Evolutionary conservation across 2,797 vertebrate species (phyloP), one percentile per base, ranked within the genome.

Genomic region (Chrysocyon brachyurus): DNA sequence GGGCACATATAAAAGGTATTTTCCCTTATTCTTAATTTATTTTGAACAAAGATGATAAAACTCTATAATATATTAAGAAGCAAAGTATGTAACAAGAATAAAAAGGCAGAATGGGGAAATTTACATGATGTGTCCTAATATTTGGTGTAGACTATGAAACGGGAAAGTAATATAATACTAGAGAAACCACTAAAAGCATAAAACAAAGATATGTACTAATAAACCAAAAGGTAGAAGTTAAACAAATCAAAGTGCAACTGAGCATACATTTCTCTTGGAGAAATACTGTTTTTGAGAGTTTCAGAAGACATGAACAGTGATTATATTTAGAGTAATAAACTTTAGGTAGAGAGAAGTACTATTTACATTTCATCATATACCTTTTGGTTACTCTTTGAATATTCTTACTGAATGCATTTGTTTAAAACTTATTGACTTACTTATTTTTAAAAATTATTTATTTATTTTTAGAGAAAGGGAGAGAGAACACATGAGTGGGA

Each of bases 341-440:
- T 63, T 26, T 75, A 61, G 16, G n/a, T 73, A 3, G 19, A 84
- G 17, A 84, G 66, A 87, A 15, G 0, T 78, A 63, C 16, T 64
- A 61, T 75, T 95, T 81, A 57, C 21, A 54, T 56, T 64, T 93
- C 22, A 31, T 75, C 57, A 22, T 56, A 28, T 87, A 92, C 28
- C 56, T 75, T 64, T 56, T n/a, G 54, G 24, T 26, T 87, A 56
- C 5, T 63, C 49, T 70, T 79, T 79, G 26, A 72, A 77, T 28
- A n/a, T 68, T 66, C n/a, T 81, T 92, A 81, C 21, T 57, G 5
- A 87, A 81, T 79, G 9, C 70, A 64, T 63, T 63, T 59, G 26
- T 72, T n/a, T 94, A 56, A 92, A 59, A 17, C 73, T 31, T 84
- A 83, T n/a, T 88, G 31, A 46, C 85, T 83, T 86, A 59, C 46